Conservation (phyloP, 2,888 invertebrate species). For the Orthosia gothica region DNA sequence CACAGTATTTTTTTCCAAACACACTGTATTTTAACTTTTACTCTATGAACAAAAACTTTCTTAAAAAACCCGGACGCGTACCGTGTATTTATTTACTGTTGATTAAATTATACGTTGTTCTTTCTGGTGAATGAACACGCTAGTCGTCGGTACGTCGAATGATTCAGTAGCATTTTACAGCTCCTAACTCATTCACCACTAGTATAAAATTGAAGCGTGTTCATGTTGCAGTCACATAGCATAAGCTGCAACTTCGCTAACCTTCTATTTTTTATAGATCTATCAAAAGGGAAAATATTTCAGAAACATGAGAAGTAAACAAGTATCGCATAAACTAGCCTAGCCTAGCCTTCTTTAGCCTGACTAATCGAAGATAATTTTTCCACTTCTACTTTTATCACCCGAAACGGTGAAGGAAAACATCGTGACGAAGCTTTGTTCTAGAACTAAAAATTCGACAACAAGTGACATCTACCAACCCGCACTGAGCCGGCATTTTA, state of each 20-base stretch:
- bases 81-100: constrained; percentile 66
- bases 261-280: background rate
- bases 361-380: no score
- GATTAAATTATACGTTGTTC: constrained; percentile 65
- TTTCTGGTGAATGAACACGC: constrained; percentile 66
- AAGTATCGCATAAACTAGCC: no score
- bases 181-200: constrained; percentile 66
- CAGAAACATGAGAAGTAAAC: no score
- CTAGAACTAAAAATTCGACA: no score
- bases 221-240: constrained; percentile 26
- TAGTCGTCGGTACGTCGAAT: constrained; percentile 27
- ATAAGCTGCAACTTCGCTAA: background rate
- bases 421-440: no score
- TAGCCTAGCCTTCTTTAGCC: no score
- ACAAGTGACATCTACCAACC: no score
- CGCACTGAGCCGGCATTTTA: no score
- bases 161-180: constrained; percentile 69
- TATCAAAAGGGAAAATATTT: background rate
- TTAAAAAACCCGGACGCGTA: constrained; percentile 47
- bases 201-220: constrained; percentile 42
- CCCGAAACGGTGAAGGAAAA: no score
- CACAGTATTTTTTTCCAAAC: background rate
- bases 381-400: no score
- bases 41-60: constrained; percentile 55
- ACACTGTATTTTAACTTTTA: constrained; percentile 33